phyloP scores from a whole-genome alignment of 2,797 vertebrate genomes.

The Enteromius mattozi region DNA sequence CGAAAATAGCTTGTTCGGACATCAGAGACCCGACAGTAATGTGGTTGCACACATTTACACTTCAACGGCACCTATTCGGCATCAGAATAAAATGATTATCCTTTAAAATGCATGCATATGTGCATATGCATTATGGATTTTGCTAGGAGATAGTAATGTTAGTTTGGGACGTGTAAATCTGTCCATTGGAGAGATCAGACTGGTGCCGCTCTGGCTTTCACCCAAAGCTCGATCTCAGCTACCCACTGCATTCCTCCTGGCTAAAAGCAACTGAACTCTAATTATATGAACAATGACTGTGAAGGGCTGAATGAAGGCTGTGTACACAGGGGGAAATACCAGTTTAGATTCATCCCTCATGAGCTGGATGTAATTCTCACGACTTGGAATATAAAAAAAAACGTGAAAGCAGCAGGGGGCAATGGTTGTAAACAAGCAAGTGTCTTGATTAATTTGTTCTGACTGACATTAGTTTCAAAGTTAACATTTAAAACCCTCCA shows the following conservation, averaged over 20 bases:
- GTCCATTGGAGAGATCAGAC: slow-evolving; percentile 3
- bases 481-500: not conserved
- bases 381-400: slow-evolving; percentile 39
- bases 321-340: slow-evolving; percentile 51
- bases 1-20: not conserved
- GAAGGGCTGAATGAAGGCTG: slow-evolving; percentile 25
- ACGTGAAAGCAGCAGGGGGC: not conserved
- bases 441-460: not conserved
- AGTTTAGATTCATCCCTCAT: slow-evolving; percentile 23
- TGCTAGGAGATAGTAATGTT: not conserved
- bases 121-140: not conserved
- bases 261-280: slow-evolving; percentile 3
- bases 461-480: not conserved
- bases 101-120: not conserved
- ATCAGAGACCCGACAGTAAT: not conserved
- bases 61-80: no score
- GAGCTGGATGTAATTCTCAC: not conserved
- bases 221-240: not conserved
- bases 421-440: not conserved
- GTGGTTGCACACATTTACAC: not conserved
- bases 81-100: not conserved
- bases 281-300: slow-evolving; percentile 38
- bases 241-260: slow-evolving; percentile 23
- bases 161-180: not conserved
- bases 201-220: not conserved